Conservation (phyloP, 2,888 invertebrate species). For the Cordilura impudica region DNA sequence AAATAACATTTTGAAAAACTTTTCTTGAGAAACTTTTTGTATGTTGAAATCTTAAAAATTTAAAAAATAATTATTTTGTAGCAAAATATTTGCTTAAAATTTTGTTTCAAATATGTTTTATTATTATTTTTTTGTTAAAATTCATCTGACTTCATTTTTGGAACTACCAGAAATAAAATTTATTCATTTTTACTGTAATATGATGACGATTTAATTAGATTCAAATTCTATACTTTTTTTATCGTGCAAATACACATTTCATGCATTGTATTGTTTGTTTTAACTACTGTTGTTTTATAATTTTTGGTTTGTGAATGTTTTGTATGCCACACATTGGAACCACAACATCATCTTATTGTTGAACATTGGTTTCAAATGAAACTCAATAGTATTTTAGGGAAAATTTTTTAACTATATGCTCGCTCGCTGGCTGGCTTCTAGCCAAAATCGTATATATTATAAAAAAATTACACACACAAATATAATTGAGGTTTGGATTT, state of each 20-base stretch:
- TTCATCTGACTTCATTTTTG: too few relatives aligned
- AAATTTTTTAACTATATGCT: neutral
- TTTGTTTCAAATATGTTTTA: too few relatives aligned
- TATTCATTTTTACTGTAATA: neutral
- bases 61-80: too few relatives aligned
- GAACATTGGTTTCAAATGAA: conserved; percentile 17
- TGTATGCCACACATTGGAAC: conserved; percentile 17
- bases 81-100: too few relatives aligned
- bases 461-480: neutral
- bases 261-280: neutral
- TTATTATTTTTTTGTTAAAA: too few relatives aligned
- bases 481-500: too few relatives aligned
- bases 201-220: neutral
- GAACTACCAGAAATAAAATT: neutral
- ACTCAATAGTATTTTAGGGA: neutral
- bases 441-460: neutral
- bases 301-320: conserved; percentile 5
- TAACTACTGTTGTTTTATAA: conserved; percentile 5
- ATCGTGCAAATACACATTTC: neutral
- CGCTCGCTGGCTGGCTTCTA: neutral
- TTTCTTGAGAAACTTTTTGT: too few relatives aligned
- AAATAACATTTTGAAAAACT: too few relatives aligned
- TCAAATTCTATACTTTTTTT: neutral
- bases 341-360: conserved; percentile 30
- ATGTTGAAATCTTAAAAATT: too few relatives aligned